Evolutionary conservation across 2,113 vertebrate species (phyloP), one percentile per base, ranked within the genome.

Genomic region (Zosterops pallidus): DNA sequence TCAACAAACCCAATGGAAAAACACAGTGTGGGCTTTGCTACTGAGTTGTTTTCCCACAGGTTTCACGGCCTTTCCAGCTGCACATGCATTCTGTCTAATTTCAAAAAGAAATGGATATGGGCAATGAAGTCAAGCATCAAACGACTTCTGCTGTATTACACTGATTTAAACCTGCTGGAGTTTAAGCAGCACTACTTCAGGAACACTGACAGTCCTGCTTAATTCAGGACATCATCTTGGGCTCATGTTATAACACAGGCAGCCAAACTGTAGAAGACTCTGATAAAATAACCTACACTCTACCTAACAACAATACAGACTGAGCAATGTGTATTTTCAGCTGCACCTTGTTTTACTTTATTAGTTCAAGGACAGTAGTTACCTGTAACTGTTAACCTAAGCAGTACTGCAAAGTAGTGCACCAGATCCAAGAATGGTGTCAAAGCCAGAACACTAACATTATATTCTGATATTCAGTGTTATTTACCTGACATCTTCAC

Each of bases 401-500:
- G 59, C 19, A 74, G 29, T 31, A 69, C 4, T 59, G 50, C 59
- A 79, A 55, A 65, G 26, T 22, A 60, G 26, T 9, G 3, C 53
- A 17, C 24, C 29, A 22, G 15, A 62, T 35, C 64, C 63, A 69
- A 74, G 11, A 13, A 23, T 4, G 22, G 17, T 29, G 39, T 77
- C 56, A 74, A 67, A 89, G 46, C 15, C 59, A 86, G 42, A 82
- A 56, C 4, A 52, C 26, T 29, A 49, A 14, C 18, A 16, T 47
- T 49, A 20, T 16, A 59, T 23, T 79, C 46, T 35, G 31, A 78
- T 60, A 60, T 11, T 68, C 70, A 70, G 25, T 39, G 52, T 47
- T 55, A 57, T 77, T 98, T 98, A 99, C 99, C 99, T 99, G 98
- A 99, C 99, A 92, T 99, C 99, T 99, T 99, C 99, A 94, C 99